These are phyloP conservation scores for Drosophila navojoa DNA, from an alignment of 1,140 invertebrate genomes.

Conservation along the genomic window DNA sequence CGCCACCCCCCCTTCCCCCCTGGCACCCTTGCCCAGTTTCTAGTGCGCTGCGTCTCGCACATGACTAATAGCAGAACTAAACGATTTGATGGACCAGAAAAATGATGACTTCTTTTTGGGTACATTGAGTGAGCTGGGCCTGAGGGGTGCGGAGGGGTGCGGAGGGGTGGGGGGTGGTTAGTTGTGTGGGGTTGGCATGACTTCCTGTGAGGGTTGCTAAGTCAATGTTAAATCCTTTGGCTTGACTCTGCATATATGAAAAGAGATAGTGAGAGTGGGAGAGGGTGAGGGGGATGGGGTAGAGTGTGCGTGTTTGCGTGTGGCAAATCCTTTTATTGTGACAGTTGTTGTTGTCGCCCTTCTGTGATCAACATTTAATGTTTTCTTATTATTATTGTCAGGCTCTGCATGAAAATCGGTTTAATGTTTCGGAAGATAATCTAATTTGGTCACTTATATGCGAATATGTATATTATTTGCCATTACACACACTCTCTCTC, in stretches of 20 bases:
- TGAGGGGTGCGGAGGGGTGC: no score
- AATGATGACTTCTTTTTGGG: constrained; percentile 81
- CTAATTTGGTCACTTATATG: constrained; percentile 84
- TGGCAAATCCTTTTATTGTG: constrained; percentile 81
- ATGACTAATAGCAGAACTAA: constrained; percentile 83
- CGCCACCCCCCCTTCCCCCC: no score
- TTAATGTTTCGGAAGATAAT: constrained; percentile 83
- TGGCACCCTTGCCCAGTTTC: neutral
- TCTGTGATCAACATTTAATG: constrained; percentile 83
- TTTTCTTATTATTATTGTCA: constrained; percentile 73
- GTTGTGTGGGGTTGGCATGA: neutral
- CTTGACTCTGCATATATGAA: constrained; percentile 20
- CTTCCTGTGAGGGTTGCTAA: constrained; percentile 50
- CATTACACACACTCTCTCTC: constrained; percentile 41
- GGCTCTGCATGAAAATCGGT: constrained; percentile 66
- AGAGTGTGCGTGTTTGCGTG: constrained; percentile 14
- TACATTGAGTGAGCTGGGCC: neutral
- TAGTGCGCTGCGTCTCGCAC: constrained; percentile 43
- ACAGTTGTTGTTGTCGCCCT: constrained; percentile 74
- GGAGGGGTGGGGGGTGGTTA: neutral
- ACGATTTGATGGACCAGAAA: constrained; percentile 84
- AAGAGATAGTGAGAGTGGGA: no score
- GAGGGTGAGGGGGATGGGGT: no score
- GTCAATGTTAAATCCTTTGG: constrained; percentile 55
- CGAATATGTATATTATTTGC: constrained; percentile 83